Evolutionary conservation across 2,113 vertebrate species (phyloP).

Genomic region (Cyrtonyx montezumae): DNA sequence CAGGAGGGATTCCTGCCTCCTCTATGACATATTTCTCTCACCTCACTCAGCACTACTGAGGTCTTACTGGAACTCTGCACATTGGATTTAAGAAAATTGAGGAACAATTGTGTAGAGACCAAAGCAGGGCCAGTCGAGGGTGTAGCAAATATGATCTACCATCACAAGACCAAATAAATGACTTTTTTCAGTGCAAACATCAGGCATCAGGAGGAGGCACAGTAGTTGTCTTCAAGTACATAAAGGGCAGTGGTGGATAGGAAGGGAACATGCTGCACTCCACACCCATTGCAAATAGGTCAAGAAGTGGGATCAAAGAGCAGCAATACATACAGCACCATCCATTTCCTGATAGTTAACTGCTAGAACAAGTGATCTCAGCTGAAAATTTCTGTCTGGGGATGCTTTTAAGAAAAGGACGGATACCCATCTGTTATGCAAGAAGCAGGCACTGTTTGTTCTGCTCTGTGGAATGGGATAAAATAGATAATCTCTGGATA

Average conservation of each 20-base stretch:
- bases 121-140: not conserved
- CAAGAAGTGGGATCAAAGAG: rapidly evolving
- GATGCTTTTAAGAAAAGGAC: not conserved
- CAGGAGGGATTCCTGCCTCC: not conserved
- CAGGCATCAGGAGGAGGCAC: not conserved
- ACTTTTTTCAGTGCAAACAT: not conserved
- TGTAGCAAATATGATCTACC: not conserved
- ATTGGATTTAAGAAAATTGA: not conserved
- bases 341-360: not conserved
- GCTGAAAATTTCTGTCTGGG: not conserved
- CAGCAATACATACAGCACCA: not conserved
- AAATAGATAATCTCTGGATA: not conserved
- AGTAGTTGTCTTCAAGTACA: not conserved
- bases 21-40: not conserved
- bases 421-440: not conserved
- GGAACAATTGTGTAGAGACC: not conserved
- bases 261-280: not conserved
- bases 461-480: not conserved
- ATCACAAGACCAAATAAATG: not conserved
- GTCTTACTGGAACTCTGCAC: not conserved
- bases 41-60: not conserved
- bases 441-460: not conserved
- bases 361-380: not conserved
- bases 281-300: not conserved
- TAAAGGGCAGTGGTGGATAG: not conserved